phyloP scores from a whole-genome alignment of 1,140 invertebrate genomes.

The Lepidotrigona ventralis region DNA sequence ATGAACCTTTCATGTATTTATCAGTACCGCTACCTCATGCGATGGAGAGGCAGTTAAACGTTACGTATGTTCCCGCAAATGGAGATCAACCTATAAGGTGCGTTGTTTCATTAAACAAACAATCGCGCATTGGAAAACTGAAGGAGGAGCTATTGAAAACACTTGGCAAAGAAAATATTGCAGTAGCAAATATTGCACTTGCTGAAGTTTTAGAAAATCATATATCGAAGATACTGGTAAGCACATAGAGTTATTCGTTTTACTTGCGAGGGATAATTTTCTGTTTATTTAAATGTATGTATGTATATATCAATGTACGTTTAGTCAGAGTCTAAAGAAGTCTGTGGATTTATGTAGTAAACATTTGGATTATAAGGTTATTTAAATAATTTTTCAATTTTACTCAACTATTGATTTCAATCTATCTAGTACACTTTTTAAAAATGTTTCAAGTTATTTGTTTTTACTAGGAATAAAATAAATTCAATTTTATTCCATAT shows the following conservation, averaged over 20 bases:
- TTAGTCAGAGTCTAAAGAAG: background rate
- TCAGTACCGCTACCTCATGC: slow-evolving; percentile 86
- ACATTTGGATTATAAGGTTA: background rate
- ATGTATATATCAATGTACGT: background rate
- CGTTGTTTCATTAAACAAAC: slow-evolving; percentile 83
- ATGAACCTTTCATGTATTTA: slow-evolving; percentile 89
- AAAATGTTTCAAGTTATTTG: background rate
- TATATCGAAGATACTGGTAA: slow-evolving; percentile 84
- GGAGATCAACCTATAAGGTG: slow-evolving; percentile 79
- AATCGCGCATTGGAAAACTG: slow-evolving; percentile 82
- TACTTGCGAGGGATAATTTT: background rate
- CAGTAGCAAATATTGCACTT: slow-evolving; percentile 80
- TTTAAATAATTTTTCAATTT: background rate
- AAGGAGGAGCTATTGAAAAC: slow-evolving; percentile 81
- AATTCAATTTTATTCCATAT: slow-evolving; percentile 1
- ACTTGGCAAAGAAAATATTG: slow-evolving; percentile 72
- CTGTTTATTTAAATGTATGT: background rate
- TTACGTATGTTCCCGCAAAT: slow-evolving; percentile 82
- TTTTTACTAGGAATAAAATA: slow-evolving; percentile 1
- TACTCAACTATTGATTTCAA: background rate
- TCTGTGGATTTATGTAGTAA: background rate
- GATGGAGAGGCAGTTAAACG: slow-evolving; percentile 84
- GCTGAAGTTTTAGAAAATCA: slow-evolving; percentile 85
- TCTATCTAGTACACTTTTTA: background rate
- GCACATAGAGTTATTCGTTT: slow-evolving; percentile 23